A percentile compares a stretch with the other conserved stretches of the same genome.
phyloP scores from a whole-genome alignment of 2,888 invertebrate species.

The Latheticus oryzae region DNA sequence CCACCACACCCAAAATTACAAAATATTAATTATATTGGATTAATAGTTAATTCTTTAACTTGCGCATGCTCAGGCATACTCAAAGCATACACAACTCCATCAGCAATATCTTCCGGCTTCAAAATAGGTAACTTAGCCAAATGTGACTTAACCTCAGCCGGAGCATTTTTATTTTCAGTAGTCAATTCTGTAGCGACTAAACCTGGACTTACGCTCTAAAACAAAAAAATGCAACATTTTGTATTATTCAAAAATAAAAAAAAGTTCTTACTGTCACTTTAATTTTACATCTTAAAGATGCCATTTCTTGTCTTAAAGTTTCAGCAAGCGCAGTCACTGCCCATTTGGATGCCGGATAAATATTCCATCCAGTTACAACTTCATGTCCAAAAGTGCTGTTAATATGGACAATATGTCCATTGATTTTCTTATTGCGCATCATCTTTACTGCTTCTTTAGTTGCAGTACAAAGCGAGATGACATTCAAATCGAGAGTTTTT shows the following conservation, averaged over 20 bases:
- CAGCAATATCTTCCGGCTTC: conserved; percentile 25
- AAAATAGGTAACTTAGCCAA: conserved; percentile 15
- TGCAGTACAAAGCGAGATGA: conserved; percentile 38
- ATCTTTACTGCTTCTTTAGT: conserved; percentile 43
- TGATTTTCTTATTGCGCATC: conserved; percentile 40
- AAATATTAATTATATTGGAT: conserved; percentile 2
- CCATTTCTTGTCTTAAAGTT: conserved; percentile 40
- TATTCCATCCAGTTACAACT: conserved; percentile 34
- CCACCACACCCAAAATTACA: no score
- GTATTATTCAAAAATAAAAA: not conserved
- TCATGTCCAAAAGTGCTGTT: conserved; percentile 41
- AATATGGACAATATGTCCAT: conserved; percentile 44
- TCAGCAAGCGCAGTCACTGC: conserved; percentile 43
- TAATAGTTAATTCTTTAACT: conserved; percentile 17
- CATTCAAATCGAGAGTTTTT: conserved; percentile 40
- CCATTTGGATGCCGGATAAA: conserved; percentile 42
- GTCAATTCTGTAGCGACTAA: conserved; percentile 29
- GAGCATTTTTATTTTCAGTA: not conserved
- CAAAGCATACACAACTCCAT: conserved; percentile 21
- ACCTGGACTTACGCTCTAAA: conserved; percentile 40
- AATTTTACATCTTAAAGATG: conserved; percentile 27
- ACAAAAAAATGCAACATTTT: conserved; percentile 47
- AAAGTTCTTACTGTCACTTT: conserved; percentile 37
- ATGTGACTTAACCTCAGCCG: not conserved
- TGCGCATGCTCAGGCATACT: conserved; percentile 21